Evolutionary conservation across 2,113 vertebrate genomes (phyloP).

Genomic region (Cyprinodon variegatus): DNA sequence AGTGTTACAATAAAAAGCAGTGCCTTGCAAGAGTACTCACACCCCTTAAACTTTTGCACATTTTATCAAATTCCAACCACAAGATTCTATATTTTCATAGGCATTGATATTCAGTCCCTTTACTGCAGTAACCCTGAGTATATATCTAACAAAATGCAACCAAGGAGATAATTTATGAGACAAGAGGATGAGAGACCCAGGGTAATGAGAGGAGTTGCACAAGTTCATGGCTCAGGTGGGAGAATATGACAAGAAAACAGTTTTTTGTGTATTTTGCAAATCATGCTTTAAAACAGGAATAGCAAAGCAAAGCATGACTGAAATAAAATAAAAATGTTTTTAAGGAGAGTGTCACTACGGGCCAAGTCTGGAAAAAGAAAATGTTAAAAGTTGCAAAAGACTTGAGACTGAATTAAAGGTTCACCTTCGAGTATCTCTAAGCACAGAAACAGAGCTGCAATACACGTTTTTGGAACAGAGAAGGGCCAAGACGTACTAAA

Average conservation of each 20-base stretch:
- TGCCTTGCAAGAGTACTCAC: not conserved
- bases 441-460: no score
- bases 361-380: no score
- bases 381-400: no score
- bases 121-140: not conserved
- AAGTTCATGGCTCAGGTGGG: not conserved
- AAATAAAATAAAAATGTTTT: no score
- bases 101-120: not conserved
- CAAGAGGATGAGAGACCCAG: not conserved
- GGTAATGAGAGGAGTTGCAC: not conserved
- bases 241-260: not conserved
- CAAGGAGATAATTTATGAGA: not conserved
- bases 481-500: no score
- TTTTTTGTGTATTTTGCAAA: no score
- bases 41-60: not conserved
- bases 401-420: no score
- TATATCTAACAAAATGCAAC: not conserved
- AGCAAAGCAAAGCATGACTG: no score
- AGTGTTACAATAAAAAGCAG: conserved; percentile 1
- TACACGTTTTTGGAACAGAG: no score
- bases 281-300: no score
- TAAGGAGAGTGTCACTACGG: no score
- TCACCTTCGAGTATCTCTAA: no score
- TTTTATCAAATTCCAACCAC: not conserved
- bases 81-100: not conserved